Conservation (phyloP, 2,888 invertebrate species). For the Metallyticus violacea region DNA sequence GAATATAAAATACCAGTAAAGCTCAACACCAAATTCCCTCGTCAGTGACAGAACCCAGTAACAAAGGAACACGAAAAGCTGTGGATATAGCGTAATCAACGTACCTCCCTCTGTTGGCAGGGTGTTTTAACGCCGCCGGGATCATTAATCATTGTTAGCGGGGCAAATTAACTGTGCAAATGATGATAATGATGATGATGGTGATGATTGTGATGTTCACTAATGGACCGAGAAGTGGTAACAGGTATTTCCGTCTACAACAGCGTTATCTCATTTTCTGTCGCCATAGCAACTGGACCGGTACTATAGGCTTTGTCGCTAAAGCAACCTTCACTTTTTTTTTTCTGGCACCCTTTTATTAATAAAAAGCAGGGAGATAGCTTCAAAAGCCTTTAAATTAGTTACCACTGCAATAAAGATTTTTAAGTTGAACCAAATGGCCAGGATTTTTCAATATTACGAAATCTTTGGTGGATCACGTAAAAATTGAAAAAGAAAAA, state of each 20-base stretch:
- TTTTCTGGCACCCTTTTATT: too few relatives aligned
- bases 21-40: too few relatives aligned
- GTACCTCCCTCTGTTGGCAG: not conserved
- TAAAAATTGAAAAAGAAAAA: too few relatives aligned
- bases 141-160: not conserved
- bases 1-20: too few relatives aligned
- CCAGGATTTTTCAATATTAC: too few relatives aligned
- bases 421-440: too few relatives aligned
- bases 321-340: too few relatives aligned
- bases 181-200: not conserved
- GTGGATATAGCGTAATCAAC: not conserved
- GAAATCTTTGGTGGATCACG: too few relatives aligned
- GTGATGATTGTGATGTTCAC: not conserved
- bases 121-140: not conserved
- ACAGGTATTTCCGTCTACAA: not conserved
- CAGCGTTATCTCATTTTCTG: not conserved
- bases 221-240: not conserved
- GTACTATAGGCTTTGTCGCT: too few relatives aligned
- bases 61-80: not conserved
- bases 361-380: too few relatives aligned
- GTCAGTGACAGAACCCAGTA: not conserved
- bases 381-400: too few relatives aligned
- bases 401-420: too few relatives aligned
- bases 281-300: not conserved
- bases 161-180: not conserved